Percentiles rank a stretch among this genome's conserved stretches.
Conservation (phyloP, 2,797 vertebrate genomes). For the Anisognathus igniventris region DNA sequence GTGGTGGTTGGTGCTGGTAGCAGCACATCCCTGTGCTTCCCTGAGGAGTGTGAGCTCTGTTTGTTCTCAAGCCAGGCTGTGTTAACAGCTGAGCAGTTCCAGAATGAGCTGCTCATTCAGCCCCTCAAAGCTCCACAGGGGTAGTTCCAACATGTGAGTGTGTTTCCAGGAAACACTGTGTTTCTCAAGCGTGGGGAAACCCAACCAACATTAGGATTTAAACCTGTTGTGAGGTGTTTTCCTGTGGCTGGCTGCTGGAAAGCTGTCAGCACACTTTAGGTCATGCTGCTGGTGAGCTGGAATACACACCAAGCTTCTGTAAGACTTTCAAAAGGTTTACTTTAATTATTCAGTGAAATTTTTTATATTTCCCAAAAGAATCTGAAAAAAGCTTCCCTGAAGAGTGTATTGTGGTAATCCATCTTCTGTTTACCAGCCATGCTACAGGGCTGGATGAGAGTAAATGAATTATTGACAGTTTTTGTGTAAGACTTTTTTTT, state of each 20-base stretch:
- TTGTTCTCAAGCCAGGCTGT: not conserved
- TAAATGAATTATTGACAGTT: not conserved
- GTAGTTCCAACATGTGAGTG: fast-evolving
- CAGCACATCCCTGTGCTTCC: not conserved
- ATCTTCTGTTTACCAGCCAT: not conserved
- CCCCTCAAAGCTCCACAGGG: not conserved
- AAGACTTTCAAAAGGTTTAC: not conserved
- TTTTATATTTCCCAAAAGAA: not conserved
- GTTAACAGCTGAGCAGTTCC: not conserved
- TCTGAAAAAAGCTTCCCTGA: not conserved
- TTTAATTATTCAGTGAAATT: not conserved
- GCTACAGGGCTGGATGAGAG: not conserved
- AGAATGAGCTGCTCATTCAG: not conserved
- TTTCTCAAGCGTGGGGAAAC: not conserved
- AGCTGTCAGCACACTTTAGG: not conserved
- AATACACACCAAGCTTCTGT: not conserved
- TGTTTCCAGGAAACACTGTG: not conserved
- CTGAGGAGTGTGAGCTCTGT: not conserved
- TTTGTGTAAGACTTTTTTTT: not conserved
- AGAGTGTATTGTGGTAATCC: not conserved
- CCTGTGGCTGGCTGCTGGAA: not conserved
- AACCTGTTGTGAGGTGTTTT: not conserved
- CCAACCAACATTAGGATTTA: fast-evolving
- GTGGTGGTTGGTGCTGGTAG: not conserved
- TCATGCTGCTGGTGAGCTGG: not conserved